Base-by-base conservation (phyloP, 2,113 vertebrate species). In the Hemicordylus capensis region DNA sequence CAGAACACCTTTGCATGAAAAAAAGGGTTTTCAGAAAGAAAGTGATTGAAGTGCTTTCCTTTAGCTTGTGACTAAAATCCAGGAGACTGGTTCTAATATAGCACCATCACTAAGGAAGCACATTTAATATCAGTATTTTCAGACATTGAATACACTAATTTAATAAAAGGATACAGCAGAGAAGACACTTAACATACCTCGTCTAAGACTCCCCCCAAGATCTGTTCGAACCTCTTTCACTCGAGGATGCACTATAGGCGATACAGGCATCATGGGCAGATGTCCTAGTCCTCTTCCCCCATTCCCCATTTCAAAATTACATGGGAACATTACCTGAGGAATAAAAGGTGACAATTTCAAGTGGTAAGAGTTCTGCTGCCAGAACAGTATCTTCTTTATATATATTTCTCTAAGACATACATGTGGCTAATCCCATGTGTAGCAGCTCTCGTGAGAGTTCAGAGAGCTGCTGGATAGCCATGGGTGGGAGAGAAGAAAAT, bases 191-290 rank as follows among this genome's bases (percentile, higher is more conserved):
- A 88, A 93, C 93, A 6, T 93, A 97, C 97, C 98, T 91, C 96
- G 97, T 81, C 97, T 97, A n/a, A 96, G 94, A 83, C 92, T 98
- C 37, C 97, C 97, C 76, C 98, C 96, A 85, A 97, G 89, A 59
- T 98, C 97, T 1, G 97, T 97, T 34, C 99, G 96, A 94, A 99
- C 98, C 95, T 99, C 98, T 80, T 98, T 96, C n/a, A 99, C 97
- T 46, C 99, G 98, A 46, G 99, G 99, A 88, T 99, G 99, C 86
- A 99, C 92, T 88, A 99, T 98, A 6, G 99, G 98, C 80, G 98
- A 99, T 7, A 97, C 76, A 1, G 98, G 97, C 89, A 98, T 97
- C 96, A 99, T 95, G 1, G 99, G 98, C 58, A 99, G 96, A 89
- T 99, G 98, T 44, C 97, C 90, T 80, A 96, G 96, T 22, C 86